These are phyloP conservation scores for Trachurus trachurus DNA, from an alignment of 2,797 vertebrate species.

Conservation along the genomic window DNA sequence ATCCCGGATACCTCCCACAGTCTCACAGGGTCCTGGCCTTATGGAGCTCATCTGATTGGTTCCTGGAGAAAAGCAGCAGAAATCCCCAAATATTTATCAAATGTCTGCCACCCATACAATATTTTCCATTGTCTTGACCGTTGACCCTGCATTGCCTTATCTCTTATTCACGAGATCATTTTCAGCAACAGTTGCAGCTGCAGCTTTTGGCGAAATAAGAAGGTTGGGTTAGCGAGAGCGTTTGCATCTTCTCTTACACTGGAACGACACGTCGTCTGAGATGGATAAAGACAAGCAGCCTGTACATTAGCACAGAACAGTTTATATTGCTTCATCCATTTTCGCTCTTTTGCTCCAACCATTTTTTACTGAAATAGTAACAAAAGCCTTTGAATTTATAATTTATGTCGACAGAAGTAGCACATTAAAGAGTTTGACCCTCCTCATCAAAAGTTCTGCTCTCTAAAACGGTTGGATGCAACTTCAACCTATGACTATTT, in stretches of 20 bases:
- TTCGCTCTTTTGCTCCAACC: slow-evolving; percentile 10
- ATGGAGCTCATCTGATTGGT: slow-evolving; percentile 6
- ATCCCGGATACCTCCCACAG: slow-evolving; percentile 25
- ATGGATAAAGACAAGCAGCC: neutral
- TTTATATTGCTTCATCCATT: slow-evolving; percentile 32
- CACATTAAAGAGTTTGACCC: slow-evolving; percentile 68
- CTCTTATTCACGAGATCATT: neutral
- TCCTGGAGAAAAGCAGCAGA: neutral
- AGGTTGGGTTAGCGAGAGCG: neutral
- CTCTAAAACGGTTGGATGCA: slow-evolving; percentile 68
- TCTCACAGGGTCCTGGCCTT: neutral
- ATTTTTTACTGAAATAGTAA: slow-evolving; percentile 43
- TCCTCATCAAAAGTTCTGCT: slow-evolving; percentile 59
- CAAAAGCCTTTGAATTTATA: slow-evolving; percentile 44
- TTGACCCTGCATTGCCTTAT: neutral
- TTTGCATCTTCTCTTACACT: neutral
- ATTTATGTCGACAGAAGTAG: slow-evolving; percentile 64
- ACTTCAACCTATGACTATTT: slow-evolving; percentile 75
- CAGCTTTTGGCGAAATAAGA: neutral
- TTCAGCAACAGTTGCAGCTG: neutral
- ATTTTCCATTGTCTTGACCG: neutral
- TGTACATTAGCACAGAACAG: neutral
- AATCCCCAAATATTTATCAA: neutral
- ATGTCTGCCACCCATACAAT: no score
- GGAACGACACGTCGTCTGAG: neutral